These are phyloP conservation scores for Tapirus indicus DNA, from an alignment of 2,797 vertebrate genomes.

Conservation along the genomic window DNA sequence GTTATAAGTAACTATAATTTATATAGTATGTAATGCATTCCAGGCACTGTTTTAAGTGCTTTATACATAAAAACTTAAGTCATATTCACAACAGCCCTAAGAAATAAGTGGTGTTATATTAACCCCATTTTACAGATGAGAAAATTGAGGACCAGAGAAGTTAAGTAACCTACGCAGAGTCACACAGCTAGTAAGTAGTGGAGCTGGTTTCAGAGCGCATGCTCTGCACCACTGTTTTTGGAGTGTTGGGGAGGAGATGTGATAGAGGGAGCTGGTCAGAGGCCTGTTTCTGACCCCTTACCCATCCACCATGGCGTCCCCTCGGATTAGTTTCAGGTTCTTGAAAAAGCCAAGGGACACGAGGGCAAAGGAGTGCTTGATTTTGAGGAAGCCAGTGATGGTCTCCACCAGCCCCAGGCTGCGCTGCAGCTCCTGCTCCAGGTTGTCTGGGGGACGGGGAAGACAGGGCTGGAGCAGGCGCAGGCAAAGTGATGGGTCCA, in stretches of 20 bases:
- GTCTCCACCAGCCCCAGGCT: slow-evolving; percentile 91
- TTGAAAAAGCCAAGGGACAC: slow-evolving; percentile 91
- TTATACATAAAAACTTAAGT: neutral
- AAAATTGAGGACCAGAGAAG: neutral
- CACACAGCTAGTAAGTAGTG: neutral
- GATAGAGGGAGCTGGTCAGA: neutral
- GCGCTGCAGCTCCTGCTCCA: slow-evolving; percentile 87
- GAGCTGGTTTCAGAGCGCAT: neutral
- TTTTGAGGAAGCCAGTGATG: slow-evolving; percentile 92
- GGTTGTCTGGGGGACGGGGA: slow-evolving; percentile 82
- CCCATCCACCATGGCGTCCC: slow-evolving; percentile 91
- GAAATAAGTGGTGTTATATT: neutral
- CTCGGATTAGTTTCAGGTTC: slow-evolving; percentile 90
- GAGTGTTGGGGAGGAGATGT: neutral
- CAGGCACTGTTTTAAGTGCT: neutral
- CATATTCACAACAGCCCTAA: neutral
- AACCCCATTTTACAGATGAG: slow-evolving; percentile 12
- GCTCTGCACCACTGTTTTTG: neutral
- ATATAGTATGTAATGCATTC: neutral
- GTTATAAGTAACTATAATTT: neutral
- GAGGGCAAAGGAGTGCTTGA: slow-evolving; percentile 91
- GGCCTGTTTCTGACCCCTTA: slow-evolving; percentile 79
- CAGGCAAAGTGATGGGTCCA: neutral
- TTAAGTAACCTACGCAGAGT: neutral
- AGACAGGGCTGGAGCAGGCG: neutral